Percentiles rank a stretch among this genome's conserved stretches.
Conservation (phyloP, 2,113 vertebrate genomes). For the Heterotilapia buettikoferi region DNA sequence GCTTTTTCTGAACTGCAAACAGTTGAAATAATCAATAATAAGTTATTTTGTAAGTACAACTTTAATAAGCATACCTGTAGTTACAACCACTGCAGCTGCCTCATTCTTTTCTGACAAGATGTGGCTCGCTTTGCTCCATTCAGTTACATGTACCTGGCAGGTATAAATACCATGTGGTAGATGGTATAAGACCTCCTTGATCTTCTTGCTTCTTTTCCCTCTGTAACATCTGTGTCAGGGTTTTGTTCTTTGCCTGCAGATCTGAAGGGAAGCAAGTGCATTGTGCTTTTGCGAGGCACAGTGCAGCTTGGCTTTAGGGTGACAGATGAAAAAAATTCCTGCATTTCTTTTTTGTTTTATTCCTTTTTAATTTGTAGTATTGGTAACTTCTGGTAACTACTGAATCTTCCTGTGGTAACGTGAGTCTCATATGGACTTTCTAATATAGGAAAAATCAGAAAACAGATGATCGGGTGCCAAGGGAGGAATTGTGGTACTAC, state of each 20-base stretch:
- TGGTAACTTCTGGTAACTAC: neutral
- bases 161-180: neutral
- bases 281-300: neutral
- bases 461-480: neutral
- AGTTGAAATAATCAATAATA: neutral
- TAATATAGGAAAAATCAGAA: neutral
- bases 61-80: neutral
- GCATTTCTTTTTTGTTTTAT: neutral
- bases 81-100: neutral
- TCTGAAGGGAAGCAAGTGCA: neutral
- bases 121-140: neutral
- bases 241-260: neutral
- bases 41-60: neutral
- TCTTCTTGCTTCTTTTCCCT: neutral
- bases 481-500: neutral
- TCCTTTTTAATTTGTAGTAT: neutral
- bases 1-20: neutral
- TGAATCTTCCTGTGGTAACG: neutral
- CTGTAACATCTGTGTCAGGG: neutral
- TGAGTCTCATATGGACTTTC: neutral
- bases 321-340: neutral
- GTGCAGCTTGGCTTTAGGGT: neutral
- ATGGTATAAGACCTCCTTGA: neutral
- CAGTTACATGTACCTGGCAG: neutral
- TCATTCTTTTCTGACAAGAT: neutral